Evolutionary conservation across 1,140 invertebrate genomes (phyloP), one percentile per base, ranked within the genome.

Genomic region (Ceratoteleas bidentatus): DNA sequence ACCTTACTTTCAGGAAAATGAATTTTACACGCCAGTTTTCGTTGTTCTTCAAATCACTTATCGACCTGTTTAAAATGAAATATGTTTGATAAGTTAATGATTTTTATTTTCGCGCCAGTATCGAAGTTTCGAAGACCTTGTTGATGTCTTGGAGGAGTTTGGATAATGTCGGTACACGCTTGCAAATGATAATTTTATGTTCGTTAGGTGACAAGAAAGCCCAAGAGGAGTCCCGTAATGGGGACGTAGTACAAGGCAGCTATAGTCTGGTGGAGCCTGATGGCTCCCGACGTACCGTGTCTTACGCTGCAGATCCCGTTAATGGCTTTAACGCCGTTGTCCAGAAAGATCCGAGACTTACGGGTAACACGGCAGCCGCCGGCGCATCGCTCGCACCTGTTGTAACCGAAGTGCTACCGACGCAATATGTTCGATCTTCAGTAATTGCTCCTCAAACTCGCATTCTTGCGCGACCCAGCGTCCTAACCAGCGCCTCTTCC

Each of bases 251-350:
- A 14, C 88, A 90, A 57, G 93, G 93, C 16, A 89, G 89, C 45
- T 93, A 92, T 82, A 91, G 88, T 49, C 81, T 92, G 5, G 87
- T 91, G 38, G 92, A 92, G 45, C 91, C 92, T 10, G 91, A 92
- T 80, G 92, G 92, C 57, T 89, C 87, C 9, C 83, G 87, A 36
- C 88, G 91, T 34, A 89, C 86, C 36, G 92, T 92, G 3, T 88
- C 90, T 15, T 93, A 93, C 79, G 87, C 87, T 6, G 89, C 92
- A 40, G 92, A 92, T 85, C 87, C 90, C 14, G 86, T 92, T 78
- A 91, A 89, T 65, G 92, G 91, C 47, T 92, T 92, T 84, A 92
- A 92, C 81, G 92, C 92, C 10, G 83, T 92, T 38, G 91, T 92
- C n/a, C 87, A 91, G 54, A 90, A 89, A 68, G 85, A 90, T 45